Percentiles rank a stretch among this genome's conserved stretches.
phyloP scores from a whole-genome alignment of 2,888 invertebrate genomes.

The Brachypalpus laphriformis region DNA sequence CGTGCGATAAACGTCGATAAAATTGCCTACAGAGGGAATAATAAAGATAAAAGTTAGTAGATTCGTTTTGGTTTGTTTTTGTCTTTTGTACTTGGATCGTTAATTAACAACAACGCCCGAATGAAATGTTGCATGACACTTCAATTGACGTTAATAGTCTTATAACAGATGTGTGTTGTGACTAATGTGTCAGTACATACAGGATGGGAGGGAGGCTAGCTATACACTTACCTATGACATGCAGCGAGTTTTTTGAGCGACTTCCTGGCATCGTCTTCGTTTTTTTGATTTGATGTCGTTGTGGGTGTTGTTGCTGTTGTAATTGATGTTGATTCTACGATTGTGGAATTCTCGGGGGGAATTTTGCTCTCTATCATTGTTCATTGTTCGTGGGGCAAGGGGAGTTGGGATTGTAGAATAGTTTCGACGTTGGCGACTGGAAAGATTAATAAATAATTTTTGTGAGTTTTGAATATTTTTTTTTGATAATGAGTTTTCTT shows the following conservation, averaged over 20 bases:
- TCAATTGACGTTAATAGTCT: conserved; percentile 58
- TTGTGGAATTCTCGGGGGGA: conserved; percentile 27
- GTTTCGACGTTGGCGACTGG: background rate
- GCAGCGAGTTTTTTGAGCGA: conserved; percentile 37
- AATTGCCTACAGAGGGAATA: conserved; percentile 45
- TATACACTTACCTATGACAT: conserved; percentile 49
- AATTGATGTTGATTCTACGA: conserved; percentile 12
- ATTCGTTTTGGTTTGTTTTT: background rate
- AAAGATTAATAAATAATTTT: background rate
- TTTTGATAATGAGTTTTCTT: background rate
- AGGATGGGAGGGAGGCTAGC: background rate
- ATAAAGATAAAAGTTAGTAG: conserved; percentile 50
- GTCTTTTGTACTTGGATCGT: conserved; percentile 18
- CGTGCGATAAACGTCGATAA: conserved; percentile 59
- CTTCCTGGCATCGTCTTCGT: conserved; percentile 35
- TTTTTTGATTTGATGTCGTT: conserved; percentile 35
- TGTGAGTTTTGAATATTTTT: background rate
- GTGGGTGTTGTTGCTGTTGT: conserved; percentile 1
- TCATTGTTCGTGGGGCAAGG: conserved; percentile 32
- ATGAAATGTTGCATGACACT: conserved; percentile 54
- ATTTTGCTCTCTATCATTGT: conserved; percentile 50
- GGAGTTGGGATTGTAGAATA: background rate
- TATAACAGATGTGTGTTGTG: conserved; percentile 27
- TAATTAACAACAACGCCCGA: conserved; percentile 26
- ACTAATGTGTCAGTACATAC: background rate